Percentiles rank a stretch among this genome's conserved stretches.
Conservation (phyloP, 2,797 vertebrate species). For the Cuniculus paca region DNA sequence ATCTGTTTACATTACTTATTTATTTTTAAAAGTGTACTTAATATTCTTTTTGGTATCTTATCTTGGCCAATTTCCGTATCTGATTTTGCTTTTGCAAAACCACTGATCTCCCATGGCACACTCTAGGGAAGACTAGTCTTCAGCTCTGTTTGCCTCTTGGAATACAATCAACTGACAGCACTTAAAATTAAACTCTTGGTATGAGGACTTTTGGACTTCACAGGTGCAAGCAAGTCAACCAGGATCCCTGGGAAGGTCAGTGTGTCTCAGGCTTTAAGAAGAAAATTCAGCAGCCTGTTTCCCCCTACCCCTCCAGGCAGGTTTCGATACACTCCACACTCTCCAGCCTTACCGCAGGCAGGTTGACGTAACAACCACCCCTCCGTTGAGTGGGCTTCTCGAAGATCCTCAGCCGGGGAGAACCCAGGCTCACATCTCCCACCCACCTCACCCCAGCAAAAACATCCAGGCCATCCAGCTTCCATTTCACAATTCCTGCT, state of each 20-base stretch:
- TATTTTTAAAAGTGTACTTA: conserved; percentile 5
- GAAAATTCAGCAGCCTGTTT: not conserved
- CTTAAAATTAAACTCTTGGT: conserved; percentile 4
- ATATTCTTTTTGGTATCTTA: not conserved
- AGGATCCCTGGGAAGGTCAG: not conserved
- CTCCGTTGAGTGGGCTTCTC: not conserved
- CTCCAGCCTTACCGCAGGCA: not conserved
- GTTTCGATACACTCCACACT: not conserved
- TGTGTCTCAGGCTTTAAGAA: not conserved
- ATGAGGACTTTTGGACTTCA: not conserved
- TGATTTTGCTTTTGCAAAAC: not conserved
- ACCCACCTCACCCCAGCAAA: not conserved
- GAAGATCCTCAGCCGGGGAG: not conserved
- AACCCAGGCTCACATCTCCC: not conserved
- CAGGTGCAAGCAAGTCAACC: not conserved
- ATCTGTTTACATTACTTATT: not conserved
- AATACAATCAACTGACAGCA: not conserved
- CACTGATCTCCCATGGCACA: not conserved
- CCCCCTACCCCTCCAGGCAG: not conserved
- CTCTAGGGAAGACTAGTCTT: not conserved
- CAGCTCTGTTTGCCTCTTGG: conserved; percentile 23
- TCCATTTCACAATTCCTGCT: not conserved
- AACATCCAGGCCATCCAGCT: not conserved
- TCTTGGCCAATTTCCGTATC: not conserved
- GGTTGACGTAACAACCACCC: not conserved